A percentile compares a stretch with the other conserved stretches of the same genome.
Evolutionary conservation across 2,888 invertebrate species (phyloP).

Genomic region (Plagodis pulveraria): DNA sequence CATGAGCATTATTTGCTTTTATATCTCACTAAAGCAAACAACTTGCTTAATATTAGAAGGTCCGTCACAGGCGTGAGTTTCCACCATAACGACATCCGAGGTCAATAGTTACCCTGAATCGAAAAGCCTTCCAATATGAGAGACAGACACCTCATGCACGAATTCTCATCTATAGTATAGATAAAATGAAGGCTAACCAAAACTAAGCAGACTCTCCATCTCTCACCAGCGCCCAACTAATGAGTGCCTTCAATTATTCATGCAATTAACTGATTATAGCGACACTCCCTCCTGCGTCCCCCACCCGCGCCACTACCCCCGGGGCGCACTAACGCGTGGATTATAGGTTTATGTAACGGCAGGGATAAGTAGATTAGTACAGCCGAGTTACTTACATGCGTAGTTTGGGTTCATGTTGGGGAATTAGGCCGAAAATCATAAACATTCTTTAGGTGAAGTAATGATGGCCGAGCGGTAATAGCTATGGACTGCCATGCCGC

Average conservation of each 20-base stretch:
- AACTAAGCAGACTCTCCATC: conserved; percentile 14
- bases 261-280: conserved; percentile 84
- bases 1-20: too few species aligned
- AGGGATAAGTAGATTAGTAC: conserved; percentile 31
- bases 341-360: conserved; percentile 30
- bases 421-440: not conserved
- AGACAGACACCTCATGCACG: too few species aligned
- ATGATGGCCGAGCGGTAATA: too few species aligned
- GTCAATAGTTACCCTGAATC: too few species aligned
- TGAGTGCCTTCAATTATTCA: conserved; percentile 76
- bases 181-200: not conserved
- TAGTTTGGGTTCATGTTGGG: conserved; percentile 15
- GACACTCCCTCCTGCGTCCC: conserved; percentile 51
- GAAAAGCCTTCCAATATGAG: too few species aligned
- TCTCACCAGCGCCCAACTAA: conserved; percentile 46
- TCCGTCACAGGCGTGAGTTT: too few species aligned
- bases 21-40: too few species aligned
- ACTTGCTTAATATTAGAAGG: too few species aligned
- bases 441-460: too few species aligned
- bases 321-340: conserved; percentile 30
- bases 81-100: too few species aligned
- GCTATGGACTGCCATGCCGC: too few species aligned
- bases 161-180: too few species aligned
- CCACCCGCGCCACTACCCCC: conserved; percentile 38
- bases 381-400: conserved; percentile 16